These are phyloP conservation scores for Selenia dentaria DNA, from an alignment of 2,888 invertebrate genomes.

Conservation along the genomic window DNA sequence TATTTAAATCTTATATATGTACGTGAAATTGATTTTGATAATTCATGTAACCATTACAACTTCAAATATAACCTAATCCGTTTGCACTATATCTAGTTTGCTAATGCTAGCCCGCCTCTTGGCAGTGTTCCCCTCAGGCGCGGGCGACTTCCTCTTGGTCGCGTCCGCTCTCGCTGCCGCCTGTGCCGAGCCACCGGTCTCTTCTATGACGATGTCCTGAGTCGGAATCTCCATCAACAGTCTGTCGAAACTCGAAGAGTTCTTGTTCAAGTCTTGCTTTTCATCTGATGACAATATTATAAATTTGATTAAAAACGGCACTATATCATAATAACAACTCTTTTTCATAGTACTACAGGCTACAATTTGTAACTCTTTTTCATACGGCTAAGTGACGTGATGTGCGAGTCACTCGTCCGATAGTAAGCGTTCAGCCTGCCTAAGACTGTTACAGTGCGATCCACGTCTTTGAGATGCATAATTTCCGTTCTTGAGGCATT, in stretches of 20 bases:
- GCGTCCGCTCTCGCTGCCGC: not conserved
- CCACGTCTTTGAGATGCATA: too few relatives aligned
- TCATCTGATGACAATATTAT: conserved; percentile 53
- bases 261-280: conserved; percentile 45
- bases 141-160: conserved; percentile 60
- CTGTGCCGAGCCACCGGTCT: conserved; percentile 37
- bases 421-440: too few relatives aligned
- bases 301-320: not conserved
- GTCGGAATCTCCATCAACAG: conserved; percentile 64
- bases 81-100: conserved; percentile 50
- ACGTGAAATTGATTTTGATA: too few relatives aligned
- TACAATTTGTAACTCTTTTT: too few relatives aligned
- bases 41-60: not conserved
- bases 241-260: conserved; percentile 55
- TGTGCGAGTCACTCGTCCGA: too few relatives aligned
- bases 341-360: too few relatives aligned
- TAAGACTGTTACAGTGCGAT: too few relatives aligned
- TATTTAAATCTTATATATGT: too few relatives aligned
- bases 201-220: conserved; percentile 61
- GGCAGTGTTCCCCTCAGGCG: conserved; percentile 34
- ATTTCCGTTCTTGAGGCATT: too few relatives aligned
- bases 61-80: conserved; percentile 15
- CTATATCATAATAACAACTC: too few relatives aligned
- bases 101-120: conserved; percentile 52
- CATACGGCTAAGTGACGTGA: too few relatives aligned